Percentiles rank a stretch among this genome's conserved stretches.
These are phyloP conservation scores for Oxyscelio sp. DNA, from an alignment of 2,888 invertebrate species.

Conservation along the genomic window DNA sequence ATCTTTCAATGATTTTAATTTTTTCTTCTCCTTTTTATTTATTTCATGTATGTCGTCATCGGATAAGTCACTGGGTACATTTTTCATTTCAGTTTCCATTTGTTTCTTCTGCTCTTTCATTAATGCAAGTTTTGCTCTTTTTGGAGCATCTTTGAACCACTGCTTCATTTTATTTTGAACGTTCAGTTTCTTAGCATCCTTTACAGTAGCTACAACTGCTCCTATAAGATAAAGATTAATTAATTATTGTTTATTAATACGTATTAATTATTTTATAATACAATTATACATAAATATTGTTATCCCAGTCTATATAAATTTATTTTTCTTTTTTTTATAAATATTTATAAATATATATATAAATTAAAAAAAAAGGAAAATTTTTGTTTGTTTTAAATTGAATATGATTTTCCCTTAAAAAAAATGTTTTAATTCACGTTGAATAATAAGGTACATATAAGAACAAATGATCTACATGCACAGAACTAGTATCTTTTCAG, in stretches of 20 bases:
- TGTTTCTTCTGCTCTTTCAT: slow-evolving; percentile 8
- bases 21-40: slow-evolving; percentile 16
- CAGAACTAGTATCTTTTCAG: not conserved
- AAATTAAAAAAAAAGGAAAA: too few relatives aligned
- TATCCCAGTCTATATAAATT: not conserved
- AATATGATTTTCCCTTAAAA: not conserved
- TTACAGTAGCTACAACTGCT: too few relatives aligned
- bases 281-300: not conserved
- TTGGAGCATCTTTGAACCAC: slow-evolving; percentile 34
- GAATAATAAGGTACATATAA: not conserved
- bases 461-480: not conserved
- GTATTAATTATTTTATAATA: not conserved
- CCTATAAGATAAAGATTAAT: not conserved
- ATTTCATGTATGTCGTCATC: slow-evolving; percentile 10
- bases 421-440: not conserved
- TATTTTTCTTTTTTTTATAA: too few relatives aligned
- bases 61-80: slow-evolving; percentile 18
- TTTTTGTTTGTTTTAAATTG: not conserved
- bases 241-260: not conserved
- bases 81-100: slow-evolving; percentile 10
- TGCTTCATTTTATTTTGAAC: slow-evolving; percentile 42
- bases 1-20: not conserved
- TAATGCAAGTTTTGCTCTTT: slow-evolving; percentile 21
- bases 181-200: too few relatives aligned
- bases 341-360: too few relatives aligned